A percentile compares a stretch with the other conserved stretches of the same genome.
phyloP scores from a whole-genome alignment of 1,140 invertebrate genomes.

The Hylyphantes graminicola region DNA sequence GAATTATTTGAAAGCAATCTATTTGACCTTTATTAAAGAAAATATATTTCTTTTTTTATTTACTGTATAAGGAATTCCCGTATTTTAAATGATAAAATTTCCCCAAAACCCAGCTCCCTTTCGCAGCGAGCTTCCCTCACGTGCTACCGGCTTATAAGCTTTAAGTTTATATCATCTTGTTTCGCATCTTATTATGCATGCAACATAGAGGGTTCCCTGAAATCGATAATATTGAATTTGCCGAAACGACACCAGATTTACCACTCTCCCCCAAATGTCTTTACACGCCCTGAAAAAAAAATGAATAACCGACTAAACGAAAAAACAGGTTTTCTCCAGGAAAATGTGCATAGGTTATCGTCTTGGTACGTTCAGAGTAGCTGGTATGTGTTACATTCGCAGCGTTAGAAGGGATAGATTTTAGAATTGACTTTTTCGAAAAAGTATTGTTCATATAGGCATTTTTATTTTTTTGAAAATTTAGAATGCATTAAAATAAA shows the following conservation, averaged over 20 bases:
- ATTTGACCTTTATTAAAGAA: too few relatives aligned
- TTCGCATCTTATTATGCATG: slow-evolving; percentile 28
- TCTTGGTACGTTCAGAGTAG: slow-evolving; percentile 1
- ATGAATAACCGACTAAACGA: slow-evolving; percentile 21
- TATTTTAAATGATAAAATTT: too few relatives aligned
- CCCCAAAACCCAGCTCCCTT: too few relatives aligned
- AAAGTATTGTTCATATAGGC: too few relatives aligned
- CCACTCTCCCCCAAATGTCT: slow-evolving; percentile 24
- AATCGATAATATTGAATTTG: slow-evolving; percentile 44
- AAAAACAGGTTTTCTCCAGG: slow-evolving; percentile 23
- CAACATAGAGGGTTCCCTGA: slow-evolving; percentile 16
- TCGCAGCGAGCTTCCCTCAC: too few relatives aligned
- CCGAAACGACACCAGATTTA: slow-evolving; percentile 29
- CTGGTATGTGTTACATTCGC: slow-evolving; percentile 14
- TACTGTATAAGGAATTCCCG: too few relatives aligned
- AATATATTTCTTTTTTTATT: too few relatives aligned
- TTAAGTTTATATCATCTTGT: slow-evolving; percentile 28
- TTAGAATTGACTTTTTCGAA: too few relatives aligned
- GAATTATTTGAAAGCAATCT: too few relatives aligned
- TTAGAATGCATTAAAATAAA: too few relatives aligned
- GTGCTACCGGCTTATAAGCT: background rate
- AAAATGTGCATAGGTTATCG: slow-evolving; percentile 24
- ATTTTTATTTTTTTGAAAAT: too few relatives aligned
- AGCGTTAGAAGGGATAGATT: background rate
- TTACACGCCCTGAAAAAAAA: slow-evolving; percentile 16